Evolutionary conservation across 2,888 invertebrate genomes (phyloP), one percentile per base, ranked within the genome.

Genomic region (Callinectes sapidus): DNA sequence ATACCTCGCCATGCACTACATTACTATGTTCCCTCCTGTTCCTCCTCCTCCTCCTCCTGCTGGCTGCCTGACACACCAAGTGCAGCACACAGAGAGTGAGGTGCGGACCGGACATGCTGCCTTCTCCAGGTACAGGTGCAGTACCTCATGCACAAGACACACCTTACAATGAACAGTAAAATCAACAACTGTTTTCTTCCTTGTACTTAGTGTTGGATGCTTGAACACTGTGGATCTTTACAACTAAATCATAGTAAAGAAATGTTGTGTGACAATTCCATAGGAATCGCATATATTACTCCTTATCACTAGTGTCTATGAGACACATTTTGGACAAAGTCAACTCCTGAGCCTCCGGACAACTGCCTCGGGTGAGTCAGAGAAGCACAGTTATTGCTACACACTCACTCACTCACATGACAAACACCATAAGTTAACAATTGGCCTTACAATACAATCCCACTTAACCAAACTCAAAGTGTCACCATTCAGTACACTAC

Each of bases 311-410:
- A 90, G 92, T 92, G 92, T 92, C 92, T 92, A 90, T 92, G 87
- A 92, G 92, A 92, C 92, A 92, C 92, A 92, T 77, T 92, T 77
- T 92, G 92, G 92, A 92, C 92, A 92, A 92, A 35, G 90, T 81
- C 55, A 92, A 89, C 85, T 92, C 91, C 91, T 92, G 91, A 92
- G 89, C 55, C 48, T 89, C 77, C 85, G 91, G 91, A 89, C 89
- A 32, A 55, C 81, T 48, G 91, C 91, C 89, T 91, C 89, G 10
- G 71, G 55, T 86, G 35, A 90, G 86, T 8, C 61, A 91, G 35
- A 61, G 87, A 66, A 91, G 91, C 87, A 90, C 86, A 87, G n/a
- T 91, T 91, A 91, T 91, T 91, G 91, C 91, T 91, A 87, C 54
- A 91, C 87, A 87, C 54, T 61, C 87, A 87, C n/a, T 66, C 35